These are phyloP conservation scores for Acipenser transmontanus DNA, from an alignment of 2,797 vertebrate genomes.

Conservation along the genomic window DNA sequence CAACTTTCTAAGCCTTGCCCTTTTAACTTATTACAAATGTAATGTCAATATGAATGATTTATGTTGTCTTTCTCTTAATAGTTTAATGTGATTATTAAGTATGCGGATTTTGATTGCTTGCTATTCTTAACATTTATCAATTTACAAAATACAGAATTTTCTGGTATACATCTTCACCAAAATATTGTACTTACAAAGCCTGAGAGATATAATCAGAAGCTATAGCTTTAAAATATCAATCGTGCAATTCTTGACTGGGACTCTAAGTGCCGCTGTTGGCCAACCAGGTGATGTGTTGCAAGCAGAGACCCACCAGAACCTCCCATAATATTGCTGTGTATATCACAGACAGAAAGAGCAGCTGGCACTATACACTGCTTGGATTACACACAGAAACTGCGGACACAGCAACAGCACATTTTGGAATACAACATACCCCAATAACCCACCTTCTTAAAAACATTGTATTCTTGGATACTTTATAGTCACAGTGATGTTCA, in stretches of 20 bases:
- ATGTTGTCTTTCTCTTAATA: no score
- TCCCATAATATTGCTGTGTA: neutral
- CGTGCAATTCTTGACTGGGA: neutral
- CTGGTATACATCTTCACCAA: no score
- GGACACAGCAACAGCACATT: neutral
- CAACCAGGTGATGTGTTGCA: neutral
- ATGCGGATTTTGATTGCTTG: no score
- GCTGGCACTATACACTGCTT: neutral
- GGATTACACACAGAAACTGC: neutral
- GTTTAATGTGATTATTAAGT: no score
- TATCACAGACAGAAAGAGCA: neutral
- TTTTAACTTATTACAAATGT: no score
- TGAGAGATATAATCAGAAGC: no score
- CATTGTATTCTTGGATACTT: neutral
- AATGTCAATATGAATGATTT: no score
- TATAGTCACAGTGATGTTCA: neutral
- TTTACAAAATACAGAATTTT: no score
- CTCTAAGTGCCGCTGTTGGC: constrained; percentile 22
- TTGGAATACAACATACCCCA: neutral
- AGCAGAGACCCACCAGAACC: neutral
- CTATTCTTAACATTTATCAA: no score
- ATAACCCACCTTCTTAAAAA: neutral
- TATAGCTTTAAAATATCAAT: neutral
- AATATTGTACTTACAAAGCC: no score
- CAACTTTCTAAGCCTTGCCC: no score